Conservation (phyloP, 2,797 vertebrate species). For the Naso thynnoides region DNA sequence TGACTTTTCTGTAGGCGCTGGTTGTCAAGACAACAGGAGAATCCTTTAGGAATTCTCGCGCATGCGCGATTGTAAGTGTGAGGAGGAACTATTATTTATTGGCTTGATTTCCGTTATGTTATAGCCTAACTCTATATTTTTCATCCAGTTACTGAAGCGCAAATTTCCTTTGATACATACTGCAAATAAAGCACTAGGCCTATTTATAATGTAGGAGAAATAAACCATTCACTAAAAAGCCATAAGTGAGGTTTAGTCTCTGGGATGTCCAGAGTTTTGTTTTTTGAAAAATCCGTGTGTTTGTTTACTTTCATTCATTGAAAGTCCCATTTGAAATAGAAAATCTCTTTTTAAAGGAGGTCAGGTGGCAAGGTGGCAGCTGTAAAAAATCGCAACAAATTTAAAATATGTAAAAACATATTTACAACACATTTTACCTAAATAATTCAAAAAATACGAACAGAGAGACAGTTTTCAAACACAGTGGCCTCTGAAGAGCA, state of each 20-base stretch:
- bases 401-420: no score
- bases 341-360: no score
- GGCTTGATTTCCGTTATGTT: no score
- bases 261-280: not conserved
- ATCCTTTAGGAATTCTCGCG: not conserved
- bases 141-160: not conserved
- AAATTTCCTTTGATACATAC: not conserved
- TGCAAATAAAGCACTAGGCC: not conserved
- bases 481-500: no score
- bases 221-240: not conserved
- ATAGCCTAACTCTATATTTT: not conserved
- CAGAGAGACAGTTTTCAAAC: no score
- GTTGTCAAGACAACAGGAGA: constrained; percentile 54
- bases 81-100: not conserved
- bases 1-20: not conserved
- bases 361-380: no score
- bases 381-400: no score
- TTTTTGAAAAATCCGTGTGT: not conserved
- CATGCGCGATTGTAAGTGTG: constrained; percentile 46
- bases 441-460: no score
- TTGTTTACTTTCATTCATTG: not conserved
- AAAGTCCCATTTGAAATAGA: no score
- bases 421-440: no score
- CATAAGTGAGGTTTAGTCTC: not conserved
- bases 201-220: not conserved